These are phyloP conservation scores for Saxicola maurus DNA, from an alignment of 2,797 vertebrate species.

Conservation along the genomic window DNA sequence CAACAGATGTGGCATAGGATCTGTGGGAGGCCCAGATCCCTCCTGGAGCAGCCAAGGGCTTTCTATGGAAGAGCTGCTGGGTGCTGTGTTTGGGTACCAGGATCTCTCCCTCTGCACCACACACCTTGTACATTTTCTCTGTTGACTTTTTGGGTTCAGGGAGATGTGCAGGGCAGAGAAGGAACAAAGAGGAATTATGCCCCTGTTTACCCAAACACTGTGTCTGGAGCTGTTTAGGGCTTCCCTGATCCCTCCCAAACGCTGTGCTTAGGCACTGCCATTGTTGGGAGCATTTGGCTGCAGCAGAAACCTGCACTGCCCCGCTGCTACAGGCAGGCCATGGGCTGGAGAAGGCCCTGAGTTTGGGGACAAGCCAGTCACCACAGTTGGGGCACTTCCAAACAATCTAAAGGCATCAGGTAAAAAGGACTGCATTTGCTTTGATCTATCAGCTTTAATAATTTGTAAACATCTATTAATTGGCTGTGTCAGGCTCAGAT, in stretches of 20 bases:
- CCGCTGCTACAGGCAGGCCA: not conserved
- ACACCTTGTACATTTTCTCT: rapidly evolving
- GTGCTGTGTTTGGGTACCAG: not conserved
- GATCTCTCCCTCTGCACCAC: not conserved
- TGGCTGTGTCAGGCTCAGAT: constrained; percentile 84
- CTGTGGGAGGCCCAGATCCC: not conserved
- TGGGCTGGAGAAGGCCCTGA: not conserved
- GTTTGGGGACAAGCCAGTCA: not conserved
- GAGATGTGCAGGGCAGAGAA: not conserved
- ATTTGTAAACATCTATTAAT: constrained; percentile 89
- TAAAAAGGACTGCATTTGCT: constrained; percentile 69
- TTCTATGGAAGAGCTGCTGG: not conserved
- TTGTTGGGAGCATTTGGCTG: not conserved
- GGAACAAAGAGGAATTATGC: not conserved
- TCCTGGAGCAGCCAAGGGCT: not conserved
- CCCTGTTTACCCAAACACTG: too few species aligned
- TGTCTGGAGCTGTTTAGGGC: not conserved
- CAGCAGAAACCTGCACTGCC: not conserved
- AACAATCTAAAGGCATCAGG: constrained; percentile 45
- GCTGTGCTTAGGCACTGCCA: not conserved
- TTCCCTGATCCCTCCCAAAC: not conserved
- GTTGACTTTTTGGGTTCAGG: not conserved
- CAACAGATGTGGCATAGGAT: not conserved
- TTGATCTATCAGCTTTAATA: constrained; percentile 80
- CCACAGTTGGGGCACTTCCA: constrained; percentile 9